Evolutionary conservation across 2,797 vertebrate genomes (phyloP), one percentile per base, ranked within the genome.

Genomic region (Melanotaenia pygmaea): DNA sequence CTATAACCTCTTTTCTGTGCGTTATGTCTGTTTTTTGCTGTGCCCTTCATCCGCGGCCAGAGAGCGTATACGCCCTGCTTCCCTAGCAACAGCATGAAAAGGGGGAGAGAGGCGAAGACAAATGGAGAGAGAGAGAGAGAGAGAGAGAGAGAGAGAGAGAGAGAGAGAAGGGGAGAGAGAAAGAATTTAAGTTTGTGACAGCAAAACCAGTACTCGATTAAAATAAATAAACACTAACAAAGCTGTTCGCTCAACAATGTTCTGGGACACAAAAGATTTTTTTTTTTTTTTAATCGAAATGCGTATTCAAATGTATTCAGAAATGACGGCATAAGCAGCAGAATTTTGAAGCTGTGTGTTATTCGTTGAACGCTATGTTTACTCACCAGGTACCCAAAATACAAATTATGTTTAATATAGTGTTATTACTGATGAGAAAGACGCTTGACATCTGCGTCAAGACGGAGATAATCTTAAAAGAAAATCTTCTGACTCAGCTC

Each of bases 51-150:
- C 84, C 82, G 80, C 84, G 86, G 84, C 87, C 85, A 86, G 83
- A 75, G 72, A 84, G 89, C 87, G 91, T 86, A 94, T 89, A 94
- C 94, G 92, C 93, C 93, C 94, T 89, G 89, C 92, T 93, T 89
- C 93, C 90, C 88, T 91, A 92, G 89, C 92, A 93, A 93, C 86
- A 94, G 90, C 87, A 84, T 79, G 81, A 88, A 90, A 82, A 76
- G 87, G 70, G 87, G 71, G 70, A 50, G 40, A 74, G 73, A 64
- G 56, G 53, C 56, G 57, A 62, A 65, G 22, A 43, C 69, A 35
- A 30, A 35, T 72, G n/a, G 60, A 50, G 37, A 65, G 58, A 34
- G 16, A 37, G 47, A n/a, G n/a, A n/a, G n/a, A n/a, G n/a, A n/a
- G n/a, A n/a, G n/a, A n/a, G n/a, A n/a, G n/a, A n/a, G n/a, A n/a